Percentiles rank a stretch among this genome's conserved stretches.
phyloP scores from a whole-genome alignment of 1,140 invertebrate genomes.

The Drepana arcuata region DNA sequence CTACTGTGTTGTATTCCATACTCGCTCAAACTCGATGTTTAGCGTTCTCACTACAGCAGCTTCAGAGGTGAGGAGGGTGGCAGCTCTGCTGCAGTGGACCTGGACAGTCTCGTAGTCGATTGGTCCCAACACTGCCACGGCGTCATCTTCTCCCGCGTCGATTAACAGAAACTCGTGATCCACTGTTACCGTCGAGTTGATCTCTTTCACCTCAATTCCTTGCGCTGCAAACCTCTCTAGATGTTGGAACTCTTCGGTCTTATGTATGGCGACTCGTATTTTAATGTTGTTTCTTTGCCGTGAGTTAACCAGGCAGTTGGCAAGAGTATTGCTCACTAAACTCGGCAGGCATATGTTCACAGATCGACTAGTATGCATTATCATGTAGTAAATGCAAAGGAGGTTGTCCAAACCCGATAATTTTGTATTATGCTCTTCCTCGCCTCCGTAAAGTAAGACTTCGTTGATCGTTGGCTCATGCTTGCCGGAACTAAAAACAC shows the following conservation, averaged over 20 bases:
- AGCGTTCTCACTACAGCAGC: conserved; percentile 19
- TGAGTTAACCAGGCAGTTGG: conserved; percentile 32
- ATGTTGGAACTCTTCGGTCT: conserved; percentile 16
- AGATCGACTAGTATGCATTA: conserved; percentile 26
- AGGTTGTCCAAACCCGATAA: conserved; percentile 39
- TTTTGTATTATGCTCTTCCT: conserved; percentile 22
- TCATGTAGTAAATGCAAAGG: conserved; percentile 36
- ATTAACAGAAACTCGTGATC: conserved; percentile 51
- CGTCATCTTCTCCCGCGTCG: conserved; percentile 24
- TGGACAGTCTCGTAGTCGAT: conserved; percentile 30
- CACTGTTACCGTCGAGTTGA: conserved; percentile 23
- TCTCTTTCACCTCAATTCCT: conserved; percentile 38
- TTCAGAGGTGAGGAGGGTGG: conserved; percentile 42
- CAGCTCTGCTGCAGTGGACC: conserved; percentile 32
- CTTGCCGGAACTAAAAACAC: too few relatives aligned
- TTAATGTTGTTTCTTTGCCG: conserved; percentile 27
- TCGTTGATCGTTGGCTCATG: conserved; percentile 29
- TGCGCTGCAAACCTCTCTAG: conserved; percentile 18
- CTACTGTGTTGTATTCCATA: conserved; percentile 30
- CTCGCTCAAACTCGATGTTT: conserved; percentile 42
- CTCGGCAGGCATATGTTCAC: conserved; percentile 43
- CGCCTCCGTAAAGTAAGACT: conserved; percentile 42
- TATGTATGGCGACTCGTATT: conserved; percentile 36
- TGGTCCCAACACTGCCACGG: conserved; percentile 39
- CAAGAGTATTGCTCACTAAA: conserved; percentile 33